Evolutionary conservation across 2,113 vertebrate genomes (phyloP), one percentile per base, ranked within the genome.

Genomic region (Dissostichus mawsoni): DNA sequence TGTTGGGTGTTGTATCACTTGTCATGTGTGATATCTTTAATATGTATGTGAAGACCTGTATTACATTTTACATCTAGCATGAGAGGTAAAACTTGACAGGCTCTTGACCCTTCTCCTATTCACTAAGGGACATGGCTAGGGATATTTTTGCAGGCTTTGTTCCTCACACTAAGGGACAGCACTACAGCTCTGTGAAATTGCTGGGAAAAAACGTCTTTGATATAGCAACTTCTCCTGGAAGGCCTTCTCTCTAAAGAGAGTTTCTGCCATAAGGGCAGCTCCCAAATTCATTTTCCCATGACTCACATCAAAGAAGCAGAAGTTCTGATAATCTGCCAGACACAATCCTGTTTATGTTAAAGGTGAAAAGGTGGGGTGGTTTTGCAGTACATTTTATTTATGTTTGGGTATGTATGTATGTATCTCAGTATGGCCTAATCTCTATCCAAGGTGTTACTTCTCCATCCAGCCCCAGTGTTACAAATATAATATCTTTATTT

Each of bases 111-210:
- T 11, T 53, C 71, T 76, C 47, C 52, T 75, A 53, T 66, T 78
- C 74, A 53, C 59, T 50, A 36, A 83, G 80, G 66, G 25, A 79
- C 63, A 67, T 25, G 23, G 50, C 61, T 56, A 36, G 5, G 33
- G 41, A 77, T 71, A 70, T 80, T 82, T 82, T 77, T 77, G 52
- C 20, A 33, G 66, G 64, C 57, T 84, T 68, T 89, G 69, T 48
- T 20, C 33, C 14, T 78, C 70, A 80, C 59, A 77, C 18, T 20
- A 36, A 73, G 71, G 47, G 58, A 77, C 70, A 77, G 4, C 52
- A 44, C n/a, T 25, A 29, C 74, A 16, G n/a, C 36, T 55, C 52
- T 81, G 78, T 74, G 18, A 36, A 78, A 77, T 67, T 57, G 48
- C 52, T 59, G 20, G n/a, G 67, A 75, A 72, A 8, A 64, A 71